phyloP scores from a whole-genome alignment of 1,140 invertebrate species.

The Orius insidiosus region DNA sequence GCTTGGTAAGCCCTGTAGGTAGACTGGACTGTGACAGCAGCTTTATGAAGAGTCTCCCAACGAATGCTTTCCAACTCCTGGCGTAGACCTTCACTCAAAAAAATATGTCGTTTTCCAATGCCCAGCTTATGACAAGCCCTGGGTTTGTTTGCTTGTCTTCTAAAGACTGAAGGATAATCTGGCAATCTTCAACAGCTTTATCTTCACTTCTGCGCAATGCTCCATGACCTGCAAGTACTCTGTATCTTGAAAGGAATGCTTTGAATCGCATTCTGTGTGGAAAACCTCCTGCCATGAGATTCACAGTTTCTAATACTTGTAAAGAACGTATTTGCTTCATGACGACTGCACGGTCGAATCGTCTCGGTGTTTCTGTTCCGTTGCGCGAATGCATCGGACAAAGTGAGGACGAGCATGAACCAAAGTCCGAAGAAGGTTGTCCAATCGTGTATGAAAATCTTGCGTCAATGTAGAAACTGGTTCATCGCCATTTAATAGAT shows the following conservation, averaged over 20 bases:
- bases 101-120: constrained; percentile 81
- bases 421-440: constrained; percentile 76
- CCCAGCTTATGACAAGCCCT: constrained; percentile 43
- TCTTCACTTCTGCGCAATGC: constrained; percentile 58
- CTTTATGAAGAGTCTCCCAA: constrained; percentile 52
- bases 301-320: constrained; percentile 86
- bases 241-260: constrained; percentile 76
- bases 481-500: constrained; percentile 71
- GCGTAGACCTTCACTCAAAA: constrained; percentile 81
- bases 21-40: constrained; percentile 57
- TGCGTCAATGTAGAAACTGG: constrained; percentile 80
- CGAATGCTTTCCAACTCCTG: constrained; percentile 72
- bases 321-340: constrained; percentile 74
- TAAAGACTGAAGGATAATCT: constrained; percentile 50
- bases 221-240: constrained; percentile 59
- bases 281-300: constrained; percentile 81
- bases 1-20: constrained; percentile 65
- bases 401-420: constrained; percentile 89
- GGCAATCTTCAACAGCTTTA: constrained; percentile 61
- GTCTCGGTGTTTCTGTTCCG: constrained; percentile 50
- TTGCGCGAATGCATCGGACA: constrained; percentile 77
- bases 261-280: constrained; percentile 90
- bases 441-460: constrained; percentile 84
- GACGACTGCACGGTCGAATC: constrained; percentile 63
- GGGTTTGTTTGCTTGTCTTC: constrained; percentile 22